Evolutionary conservation across 2,797 vertebrate species (phyloP).

Genomic region (Botia almorhae): DNA sequence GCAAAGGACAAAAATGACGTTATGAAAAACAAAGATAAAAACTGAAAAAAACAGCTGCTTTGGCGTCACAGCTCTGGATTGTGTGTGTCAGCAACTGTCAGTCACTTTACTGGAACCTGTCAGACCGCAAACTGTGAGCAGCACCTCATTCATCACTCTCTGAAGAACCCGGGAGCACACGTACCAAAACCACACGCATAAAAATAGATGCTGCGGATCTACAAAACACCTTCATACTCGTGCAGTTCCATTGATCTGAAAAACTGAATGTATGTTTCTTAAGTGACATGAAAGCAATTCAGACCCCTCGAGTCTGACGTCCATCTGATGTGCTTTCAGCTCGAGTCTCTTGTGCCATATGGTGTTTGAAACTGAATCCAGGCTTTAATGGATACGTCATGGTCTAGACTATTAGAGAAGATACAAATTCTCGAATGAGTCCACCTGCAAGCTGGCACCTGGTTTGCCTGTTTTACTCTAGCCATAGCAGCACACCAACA

Average conservation of each 20-base stretch:
- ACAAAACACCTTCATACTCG: slow-evolving; percentile 42
- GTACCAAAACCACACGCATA: slow-evolving; percentile 37
- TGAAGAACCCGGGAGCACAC: slow-evolving; percentile 51
- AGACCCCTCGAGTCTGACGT: not conserved
- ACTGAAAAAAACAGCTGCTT: no score
- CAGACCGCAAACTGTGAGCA: slow-evolving; percentile 57
- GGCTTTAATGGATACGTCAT: slow-evolving; percentile 18
- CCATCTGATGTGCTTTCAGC: not conserved
- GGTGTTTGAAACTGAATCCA: slow-evolving; percentile 28
- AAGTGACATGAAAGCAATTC: slow-evolving; percentile 14
- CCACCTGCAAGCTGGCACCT: slow-evolving; percentile 32
- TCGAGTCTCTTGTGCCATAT: slow-evolving; percentile 26
- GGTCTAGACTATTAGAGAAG: not conserved
- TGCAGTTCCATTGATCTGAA: slow-evolving; percentile 42
- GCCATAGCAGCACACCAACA: not conserved
- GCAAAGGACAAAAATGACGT: no score
- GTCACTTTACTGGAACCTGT: no score
- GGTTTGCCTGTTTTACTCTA: not conserved
- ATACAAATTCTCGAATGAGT: slow-evolving; percentile 6
- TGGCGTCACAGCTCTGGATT: slow-evolving; percentile 51
- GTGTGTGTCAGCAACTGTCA: slow-evolving; percentile 59
- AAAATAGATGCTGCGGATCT: slow-evolving; percentile 51
- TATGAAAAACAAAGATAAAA: no score
- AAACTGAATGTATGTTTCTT: slow-evolving; percentile 20
- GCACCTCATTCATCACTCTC: slow-evolving; percentile 60